A percentile compares a stretch with the other conserved stretches of the same genome.
phyloP scores from a whole-genome alignment of 2,113 vertebrate genomes.

The Phycodurus eques region DNA sequence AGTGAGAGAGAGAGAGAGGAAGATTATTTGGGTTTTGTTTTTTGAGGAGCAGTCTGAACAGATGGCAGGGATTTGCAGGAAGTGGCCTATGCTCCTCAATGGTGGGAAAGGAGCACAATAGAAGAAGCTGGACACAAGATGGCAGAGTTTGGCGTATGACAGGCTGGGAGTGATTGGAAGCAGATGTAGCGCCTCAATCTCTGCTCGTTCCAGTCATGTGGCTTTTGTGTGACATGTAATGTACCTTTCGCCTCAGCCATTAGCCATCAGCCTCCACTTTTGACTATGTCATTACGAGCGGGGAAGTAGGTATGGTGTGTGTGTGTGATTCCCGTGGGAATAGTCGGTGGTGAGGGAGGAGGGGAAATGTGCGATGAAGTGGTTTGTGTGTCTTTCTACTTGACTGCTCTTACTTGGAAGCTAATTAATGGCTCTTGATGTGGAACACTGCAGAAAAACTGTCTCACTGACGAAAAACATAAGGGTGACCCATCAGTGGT shows the following conservation, averaged over 20 bases:
- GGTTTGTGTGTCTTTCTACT: conserved; percentile 15
- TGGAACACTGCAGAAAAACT: neutral
- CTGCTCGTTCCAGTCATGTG: conserved; percentile 9
- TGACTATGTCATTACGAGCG: conserved; percentile 44
- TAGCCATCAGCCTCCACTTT: conserved; percentile 48
- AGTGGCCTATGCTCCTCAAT: conserved; percentile 12
- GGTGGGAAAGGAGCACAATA: neutral
- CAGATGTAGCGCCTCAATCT: conserved; percentile 24
- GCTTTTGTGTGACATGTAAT: neutral
- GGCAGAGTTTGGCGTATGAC: conserved; percentile 1
- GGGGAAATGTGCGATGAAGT: conserved; percentile 10
- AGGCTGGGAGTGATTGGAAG: conserved; percentile 10
- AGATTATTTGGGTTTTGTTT: conserved; percentile 52
- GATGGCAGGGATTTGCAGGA: conserved; percentile 34
- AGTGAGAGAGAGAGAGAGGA: conserved; percentile 4
- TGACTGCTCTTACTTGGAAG: conserved; percentile 22
- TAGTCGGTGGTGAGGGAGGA: neutral
- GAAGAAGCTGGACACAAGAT: neutral
- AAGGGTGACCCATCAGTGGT: neutral
- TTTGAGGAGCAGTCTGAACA: conserved; percentile 29
- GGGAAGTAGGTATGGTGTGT: conserved; percentile 12
- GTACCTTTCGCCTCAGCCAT: conserved; percentile 37
- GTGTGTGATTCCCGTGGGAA: conserved; percentile 22
- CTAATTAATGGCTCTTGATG: conserved; percentile 5
- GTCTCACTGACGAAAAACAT: neutral